Evolutionary conservation across 2,888 invertebrate genomes (phyloP).

Genomic region (Prosapia bicincta): DNA sequence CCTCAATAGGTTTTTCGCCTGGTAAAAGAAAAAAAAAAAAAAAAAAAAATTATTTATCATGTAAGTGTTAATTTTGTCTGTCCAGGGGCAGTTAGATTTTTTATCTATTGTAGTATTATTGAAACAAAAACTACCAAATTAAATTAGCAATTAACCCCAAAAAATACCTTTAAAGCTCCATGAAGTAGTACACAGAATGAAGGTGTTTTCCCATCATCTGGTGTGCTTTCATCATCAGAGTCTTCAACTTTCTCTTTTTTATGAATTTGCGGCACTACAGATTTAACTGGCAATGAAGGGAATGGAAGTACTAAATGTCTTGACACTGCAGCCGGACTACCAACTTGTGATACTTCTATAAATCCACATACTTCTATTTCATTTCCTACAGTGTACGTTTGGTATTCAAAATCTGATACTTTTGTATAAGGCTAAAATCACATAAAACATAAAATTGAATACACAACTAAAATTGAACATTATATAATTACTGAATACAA

Average conservation of each 20-base stretch:
- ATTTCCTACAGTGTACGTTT: slow-evolving; percentile 61
- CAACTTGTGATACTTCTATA: slow-evolving; percentile 80
- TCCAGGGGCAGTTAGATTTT: too few species aligned
- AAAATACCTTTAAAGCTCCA: slow-evolving; percentile 75
- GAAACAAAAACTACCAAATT: too few species aligned
- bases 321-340: slow-evolving; percentile 87
- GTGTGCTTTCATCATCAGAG: slow-evolving; percentile 52
- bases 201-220: slow-evolving; percentile 74
- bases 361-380: slow-evolving; percentile 84
- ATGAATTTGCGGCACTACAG: background rate
- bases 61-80: too few species aligned
- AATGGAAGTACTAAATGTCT: slow-evolving; percentile 82
- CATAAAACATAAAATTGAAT: background rate
- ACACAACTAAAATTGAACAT: too few species aligned
- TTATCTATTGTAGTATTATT: too few species aligned
- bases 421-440: slow-evolving; percentile 51
- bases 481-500: too few species aligned
- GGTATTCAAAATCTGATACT: slow-evolving; percentile 61
- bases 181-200: slow-evolving; percentile 92
- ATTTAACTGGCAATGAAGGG: slow-evolving; percentile 9
- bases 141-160: too few species aligned
- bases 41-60: too few species aligned
- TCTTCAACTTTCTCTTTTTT: slow-evolving; percentile 41
- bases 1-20: too few species aligned
- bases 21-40: too few species aligned